Base-by-base conservation (phyloP, 1,140 invertebrate species). In the Drosophila repletoides region DNA sequence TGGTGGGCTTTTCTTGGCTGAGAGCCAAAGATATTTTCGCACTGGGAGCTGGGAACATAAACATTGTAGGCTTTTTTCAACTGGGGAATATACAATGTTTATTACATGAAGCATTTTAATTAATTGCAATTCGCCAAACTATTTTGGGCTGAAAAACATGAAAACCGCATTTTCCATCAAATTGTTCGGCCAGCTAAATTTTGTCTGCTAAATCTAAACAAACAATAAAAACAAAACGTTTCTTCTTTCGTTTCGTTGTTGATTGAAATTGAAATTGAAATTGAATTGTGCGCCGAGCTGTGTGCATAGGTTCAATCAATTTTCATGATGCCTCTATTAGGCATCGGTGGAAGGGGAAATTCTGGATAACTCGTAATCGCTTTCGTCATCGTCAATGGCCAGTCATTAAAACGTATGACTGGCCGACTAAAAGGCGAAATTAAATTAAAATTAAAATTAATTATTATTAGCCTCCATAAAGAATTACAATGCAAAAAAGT, bases 401-500 rank as follows among this genome's bases (percentile, higher is more conserved):
- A 55, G 49, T 48, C 53, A 41, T 26, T 24, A 28, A 38, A 43
- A 46, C 15, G 15, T 60, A n/a, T 40, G 56, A 4, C 3, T 45
- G 28, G 15, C 40, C 65, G 19, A 33, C 58, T 24, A 61, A 52
- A 33, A 34, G 34, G 9, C 34, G 26, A 40, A 60, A 66, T 60
- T 64, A 46, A 46, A 46, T 64, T 51, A 69, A 68, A 68, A 84
- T 84, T 72, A 75, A 84, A 80, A 80, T 63, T 63, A 76, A 86
- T 86, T 79, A 68, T 81, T 86, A 86, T 86, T 49, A 49, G 67
- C 40, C 19, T 5, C 72, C 68, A 86, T 87, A 76, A 84, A 79
- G 21, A 56, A 63, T 60, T 66, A 74, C 79, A 84, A 81, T 72
- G 67, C 61, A 72, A 49, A 72, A 38, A 36, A 48, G 65, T 9